Conservation (phyloP, 2,797 vertebrate species). For the Nannoperca obscura region DNA sequence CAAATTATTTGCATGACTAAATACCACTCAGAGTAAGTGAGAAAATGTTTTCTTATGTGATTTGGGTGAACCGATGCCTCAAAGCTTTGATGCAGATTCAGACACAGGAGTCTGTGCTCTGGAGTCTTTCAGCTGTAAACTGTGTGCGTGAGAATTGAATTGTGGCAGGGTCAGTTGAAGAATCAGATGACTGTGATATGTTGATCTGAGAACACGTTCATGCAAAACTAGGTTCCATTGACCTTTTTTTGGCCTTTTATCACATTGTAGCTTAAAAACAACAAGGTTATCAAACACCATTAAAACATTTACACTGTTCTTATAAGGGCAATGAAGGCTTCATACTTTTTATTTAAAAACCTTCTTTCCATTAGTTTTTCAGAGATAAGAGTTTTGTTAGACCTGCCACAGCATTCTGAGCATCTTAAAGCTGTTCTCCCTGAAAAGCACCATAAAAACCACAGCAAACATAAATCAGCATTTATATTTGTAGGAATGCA, state of each 20-base stretch:
- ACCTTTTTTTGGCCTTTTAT: conserved; percentile 27
- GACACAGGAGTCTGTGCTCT: conserved; percentile 48
- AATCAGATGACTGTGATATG: conserved; percentile 42
- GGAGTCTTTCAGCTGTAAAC: conserved; percentile 44
- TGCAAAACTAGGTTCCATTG: conserved; percentile 36
- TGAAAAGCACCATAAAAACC: not conserved
- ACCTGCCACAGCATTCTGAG: not conserved
- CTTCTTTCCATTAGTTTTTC: not conserved
- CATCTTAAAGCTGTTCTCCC: not conserved
- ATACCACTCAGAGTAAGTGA: not conserved
- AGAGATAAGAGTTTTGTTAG: not conserved
- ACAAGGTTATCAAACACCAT: not conserved
- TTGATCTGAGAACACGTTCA: conserved; percentile 55
- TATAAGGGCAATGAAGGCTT: not conserved
- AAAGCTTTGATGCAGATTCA: conserved; percentile 52
- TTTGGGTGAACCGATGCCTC: conserved; percentile 19
- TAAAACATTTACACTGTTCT: not conserved
- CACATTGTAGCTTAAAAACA: conserved; percentile 6
- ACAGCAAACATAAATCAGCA: not conserved
- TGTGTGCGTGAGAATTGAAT: conserved; percentile 52
- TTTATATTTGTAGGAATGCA: not conserved
- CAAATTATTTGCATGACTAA: conserved; percentile 30
- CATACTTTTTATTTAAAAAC: not conserved
- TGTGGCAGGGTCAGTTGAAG: conserved; percentile 48
- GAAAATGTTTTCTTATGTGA: conserved; percentile 2